These are phyloP conservation scores for Moxostoma hubbsi DNA, from an alignment of 2,797 vertebrate genomes.

Conservation along the genomic window DNA sequence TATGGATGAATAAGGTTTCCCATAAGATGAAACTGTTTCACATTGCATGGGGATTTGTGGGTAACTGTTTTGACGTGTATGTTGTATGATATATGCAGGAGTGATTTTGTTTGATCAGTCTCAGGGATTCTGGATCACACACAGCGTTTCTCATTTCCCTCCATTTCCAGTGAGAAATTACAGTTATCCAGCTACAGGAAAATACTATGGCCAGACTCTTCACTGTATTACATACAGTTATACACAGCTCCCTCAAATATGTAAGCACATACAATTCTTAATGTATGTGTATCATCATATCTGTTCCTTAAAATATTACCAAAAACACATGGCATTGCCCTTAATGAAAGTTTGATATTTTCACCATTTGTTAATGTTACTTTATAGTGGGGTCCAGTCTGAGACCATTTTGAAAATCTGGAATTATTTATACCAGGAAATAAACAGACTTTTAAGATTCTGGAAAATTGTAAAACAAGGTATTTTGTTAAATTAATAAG, in stretches of 20 bases:
- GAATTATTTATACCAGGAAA: no score
- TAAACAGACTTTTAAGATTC: no score
- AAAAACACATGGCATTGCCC: no score
- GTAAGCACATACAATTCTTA: constrained; percentile 68
- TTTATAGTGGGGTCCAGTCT: no score
- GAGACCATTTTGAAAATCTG: no score
- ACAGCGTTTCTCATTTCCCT: constrained; percentile 90
- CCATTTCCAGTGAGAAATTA: constrained; percentile 84
- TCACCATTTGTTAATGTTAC: no score
- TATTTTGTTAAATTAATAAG: no score
- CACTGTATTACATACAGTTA: constrained; percentile 87
- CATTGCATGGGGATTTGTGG: not conserved
- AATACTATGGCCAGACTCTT: constrained; percentile 82
- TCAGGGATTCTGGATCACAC: constrained; percentile 92
- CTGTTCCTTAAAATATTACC: no score
- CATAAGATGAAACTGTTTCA: not conserved
- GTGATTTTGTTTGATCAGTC: constrained; percentile 83
- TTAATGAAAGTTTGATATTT: no score
- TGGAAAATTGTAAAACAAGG: no score
- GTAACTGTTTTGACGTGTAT: not conserved
- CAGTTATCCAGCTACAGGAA: constrained; percentile 83
- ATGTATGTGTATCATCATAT: not conserved
- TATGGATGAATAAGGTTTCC: not conserved
- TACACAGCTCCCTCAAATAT: constrained; percentile 82
- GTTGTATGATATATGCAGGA: constrained; percentile 75